These are phyloP conservation scores for Pediacus dermestoides DNA, from an alignment of 2,888 invertebrate genomes.

Conservation along the genomic window DNA sequence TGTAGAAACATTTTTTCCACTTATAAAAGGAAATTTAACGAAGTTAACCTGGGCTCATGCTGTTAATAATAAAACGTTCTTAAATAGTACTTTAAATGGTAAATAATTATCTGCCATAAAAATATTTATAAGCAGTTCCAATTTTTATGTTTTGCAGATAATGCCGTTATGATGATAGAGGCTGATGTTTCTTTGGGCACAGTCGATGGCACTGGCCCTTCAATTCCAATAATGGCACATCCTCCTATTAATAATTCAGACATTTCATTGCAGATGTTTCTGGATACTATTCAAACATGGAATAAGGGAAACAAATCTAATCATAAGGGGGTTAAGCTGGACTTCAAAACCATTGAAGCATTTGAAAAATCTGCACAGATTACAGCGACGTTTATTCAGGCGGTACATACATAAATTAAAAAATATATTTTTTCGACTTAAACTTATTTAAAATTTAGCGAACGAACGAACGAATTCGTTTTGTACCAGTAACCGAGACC, in stretches of 20 bases:
- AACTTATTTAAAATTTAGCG: too few relatives aligned
- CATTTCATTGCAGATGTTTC: conserved; percentile 69
- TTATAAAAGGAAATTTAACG: conserved; percentile 61
- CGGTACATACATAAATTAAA: too few relatives aligned
- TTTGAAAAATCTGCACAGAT: conserved; percentile 58
- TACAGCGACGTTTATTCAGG: conserved; percentile 46
- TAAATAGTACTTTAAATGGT: conserved; percentile 59
- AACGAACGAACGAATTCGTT: too few relatives aligned
- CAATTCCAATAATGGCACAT: conserved; percentile 80
- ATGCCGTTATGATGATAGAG: conserved; percentile 74
- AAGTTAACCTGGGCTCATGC: conserved; percentile 82
- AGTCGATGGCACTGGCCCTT: conserved; percentile 50
- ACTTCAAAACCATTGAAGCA: conserved; percentile 79
- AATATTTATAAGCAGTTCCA: conserved; percentile 8
- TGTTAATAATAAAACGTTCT: conserved; percentile 66
- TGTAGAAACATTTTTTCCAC: conserved; percentile 50
- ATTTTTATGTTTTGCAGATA: conserved; percentile 25
- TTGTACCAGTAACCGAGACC: too few relatives aligned
- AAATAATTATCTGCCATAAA: too few relatives aligned
- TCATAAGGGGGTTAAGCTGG: conserved; percentile 80
- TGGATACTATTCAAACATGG: neutral
- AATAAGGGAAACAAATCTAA: conserved; percentile 50
- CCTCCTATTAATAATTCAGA: conserved; percentile 72
- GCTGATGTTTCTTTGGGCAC: conserved; percentile 77
- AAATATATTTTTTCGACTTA: too few relatives aligned